Evolutionary conservation across 2,113 vertebrate genomes (phyloP).

Genomic region (Urocynchramus pylzowi): DNA sequence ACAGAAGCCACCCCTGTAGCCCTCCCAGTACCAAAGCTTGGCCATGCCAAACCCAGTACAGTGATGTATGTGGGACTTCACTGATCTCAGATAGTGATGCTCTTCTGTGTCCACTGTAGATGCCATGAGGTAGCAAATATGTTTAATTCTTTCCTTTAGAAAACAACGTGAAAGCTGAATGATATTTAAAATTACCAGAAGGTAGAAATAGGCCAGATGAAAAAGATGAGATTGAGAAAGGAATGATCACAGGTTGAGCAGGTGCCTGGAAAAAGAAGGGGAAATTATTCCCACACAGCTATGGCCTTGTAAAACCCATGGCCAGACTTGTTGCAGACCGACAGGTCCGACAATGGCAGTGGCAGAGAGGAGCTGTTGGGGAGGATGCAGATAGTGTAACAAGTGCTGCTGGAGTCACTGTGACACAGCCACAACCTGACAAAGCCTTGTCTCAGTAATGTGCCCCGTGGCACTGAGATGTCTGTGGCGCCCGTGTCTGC

Average conservation of each 20-base stretch:
- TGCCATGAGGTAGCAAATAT: not conserved
- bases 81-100: not conserved
- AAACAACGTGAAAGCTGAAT: not conserved
- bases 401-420: not conserved
- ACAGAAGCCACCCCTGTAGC: not conserved
- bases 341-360: not conserved
- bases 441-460: not conserved
- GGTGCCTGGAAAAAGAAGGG: not conserved
- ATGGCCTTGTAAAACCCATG: not conserved
- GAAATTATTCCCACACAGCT: not conserved
- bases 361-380: not conserved
- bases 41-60: not conserved
- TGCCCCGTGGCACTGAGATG: not conserved
- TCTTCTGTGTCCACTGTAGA: not conserved
- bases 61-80: not conserved
- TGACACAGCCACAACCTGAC: not conserved
- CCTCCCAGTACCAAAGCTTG: not conserved
- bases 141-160: not conserved
- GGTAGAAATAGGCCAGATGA: not conserved
- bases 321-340: not conserved
- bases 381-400: not conserved
- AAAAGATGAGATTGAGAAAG: not conserved
- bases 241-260: not conserved
- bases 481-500: not conserved
- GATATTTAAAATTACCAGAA: not conserved